A percentile compares a stretch with the other conserved stretches of the same genome.
Conservation (phyloP, 1,140 invertebrate genomes). For the Ericerus pela region DNA sequence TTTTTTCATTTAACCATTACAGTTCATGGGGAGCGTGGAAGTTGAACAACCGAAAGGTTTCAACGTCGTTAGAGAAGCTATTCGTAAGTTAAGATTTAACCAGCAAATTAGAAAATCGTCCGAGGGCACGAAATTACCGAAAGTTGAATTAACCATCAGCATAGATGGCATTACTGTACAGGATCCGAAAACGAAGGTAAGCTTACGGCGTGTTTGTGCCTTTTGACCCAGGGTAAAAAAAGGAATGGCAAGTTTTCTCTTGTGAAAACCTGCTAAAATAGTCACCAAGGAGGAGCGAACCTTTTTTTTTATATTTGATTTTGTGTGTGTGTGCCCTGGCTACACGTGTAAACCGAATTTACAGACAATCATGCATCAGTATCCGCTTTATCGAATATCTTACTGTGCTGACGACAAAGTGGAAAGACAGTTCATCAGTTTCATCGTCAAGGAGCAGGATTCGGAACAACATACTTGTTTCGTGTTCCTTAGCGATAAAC, state of each 20-base stretch:
- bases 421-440: constrained; percentile 91
- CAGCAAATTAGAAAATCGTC: constrained; percentile 77
- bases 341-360: constrained; percentile 20
- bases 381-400: constrained; percentile 91
- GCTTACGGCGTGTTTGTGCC: constrained; percentile 12
- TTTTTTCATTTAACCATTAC: constrained; percentile 25
- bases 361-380: constrained; percentile 74
- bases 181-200: constrained; percentile 50
- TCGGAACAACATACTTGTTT: constrained; percentile 81
- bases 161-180: constrained; percentile 91
- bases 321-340: too few relatives aligned
- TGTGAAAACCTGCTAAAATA: too few relatives aligned
- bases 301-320: background rate
- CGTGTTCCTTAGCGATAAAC: constrained; percentile 90
- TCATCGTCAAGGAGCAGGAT: constrained; percentile 81
- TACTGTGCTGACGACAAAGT: constrained; percentile 97
- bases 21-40: constrained; percentile 85
- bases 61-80: constrained; percentile 90
- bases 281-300: background rate
- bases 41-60: constrained; percentile 93
- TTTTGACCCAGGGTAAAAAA: too few relatives aligned
- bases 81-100: constrained; percentile 83
- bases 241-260: too few relatives aligned
- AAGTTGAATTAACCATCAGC: constrained; percentile 84
- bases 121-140: constrained; percentile 80